Evolutionary conservation across 2,797 vertebrate genomes (phyloP).

Genomic region (Danio choprae): DNA sequence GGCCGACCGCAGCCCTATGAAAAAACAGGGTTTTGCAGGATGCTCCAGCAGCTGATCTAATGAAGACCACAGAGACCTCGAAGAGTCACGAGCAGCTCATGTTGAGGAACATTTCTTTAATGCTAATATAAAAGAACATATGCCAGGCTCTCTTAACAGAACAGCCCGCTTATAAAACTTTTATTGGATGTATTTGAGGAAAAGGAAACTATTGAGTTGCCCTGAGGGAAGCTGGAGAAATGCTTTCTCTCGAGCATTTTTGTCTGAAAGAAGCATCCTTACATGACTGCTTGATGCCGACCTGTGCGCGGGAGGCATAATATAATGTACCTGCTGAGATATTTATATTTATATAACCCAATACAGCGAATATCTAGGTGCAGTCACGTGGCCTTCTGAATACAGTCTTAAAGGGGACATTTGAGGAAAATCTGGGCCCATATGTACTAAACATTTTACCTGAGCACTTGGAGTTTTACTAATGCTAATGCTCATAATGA

Average conservation of each 20-base stretch:
- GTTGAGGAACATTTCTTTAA: slow-evolving; percentile 58
- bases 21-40: slow-evolving; percentile 16
- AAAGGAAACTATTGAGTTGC: slow-evolving; percentile 76
- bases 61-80: slow-evolving; percentile 39
- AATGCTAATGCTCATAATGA: too few species aligned
- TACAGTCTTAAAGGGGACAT: slow-evolving; percentile 66
- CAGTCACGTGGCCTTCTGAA: slow-evolving; percentile 61
- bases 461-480: too few species aligned
- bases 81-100: slow-evolving; percentile 51
- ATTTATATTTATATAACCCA: slow-evolving; percentile 74
- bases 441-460: too few species aligned
- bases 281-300: slow-evolving; percentile 58
- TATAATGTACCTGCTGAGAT: slow-evolving; percentile 66
- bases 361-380: slow-evolving; percentile 76
- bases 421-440: too few species aligned
- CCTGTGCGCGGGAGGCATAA: slow-evolving; percentile 62
- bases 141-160: slow-evolving; percentile 74
- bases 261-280: slow-evolving; percentile 45
- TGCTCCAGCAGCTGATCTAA: slow-evolving; percentile 33
- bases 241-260: slow-evolving; percentile 52
- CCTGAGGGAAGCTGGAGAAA: slow-evolving; percentile 70
- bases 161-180: slow-evolving; percentile 74
- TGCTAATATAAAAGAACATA: slow-evolving; percentile 66
- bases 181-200: slow-evolving; percentile 76
- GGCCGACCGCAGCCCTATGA: background rate